Base-by-base conservation (phyloP, 2,888 invertebrate species). In the Ecliptopera silaceata region DNA sequence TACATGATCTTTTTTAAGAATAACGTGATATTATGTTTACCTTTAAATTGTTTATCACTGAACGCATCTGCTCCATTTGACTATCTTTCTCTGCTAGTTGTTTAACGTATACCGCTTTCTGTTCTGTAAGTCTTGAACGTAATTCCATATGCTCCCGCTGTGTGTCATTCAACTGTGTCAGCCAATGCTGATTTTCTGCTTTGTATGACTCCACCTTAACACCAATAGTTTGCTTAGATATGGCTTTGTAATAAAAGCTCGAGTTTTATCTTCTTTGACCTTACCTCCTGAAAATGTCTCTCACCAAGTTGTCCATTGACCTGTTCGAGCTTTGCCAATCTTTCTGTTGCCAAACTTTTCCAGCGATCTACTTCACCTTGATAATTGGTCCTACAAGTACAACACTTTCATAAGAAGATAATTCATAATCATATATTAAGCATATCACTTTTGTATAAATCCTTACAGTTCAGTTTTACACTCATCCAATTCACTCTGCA, bases 341-440 rank as follows among this genome's bases (percentile, higher is more conserved):
- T 90, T 75, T 95, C 94, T 51, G 93, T 90, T 4, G 95, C 95
- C 64, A 95, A 86, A 42, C 88, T 86, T 73, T 94, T 93, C 95
- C 95, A 95, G 34, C 95, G 89, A 41, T 84, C 82, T 34, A 86
- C 69, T 75, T 92, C 91, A 70, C 81, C 80, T 71, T 82, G 80
- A 65, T 79, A 82, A 3, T 75, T 79, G 44, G 63, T 69, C 65
- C 90, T 91, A 61, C 13, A 78, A 61, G 49, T n/a, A 53, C 8
- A 41, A n/a, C 31, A 29, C 36, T 36, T 50, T 26, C 12, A 31
- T 8, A 26, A 20, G 15, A 36, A 36, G 10, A 6, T 15, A 13
- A 8, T 3, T 15, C 13, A 8, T 36, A 13, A 36, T 13, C 34
- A 34, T 13, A 6, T 3, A 15, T 36, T 6, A 10, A n/a, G n/a